Base-by-base conservation (phyloP, 2,888 invertebrate species). In the Caenorhabditis afra region DNA sequence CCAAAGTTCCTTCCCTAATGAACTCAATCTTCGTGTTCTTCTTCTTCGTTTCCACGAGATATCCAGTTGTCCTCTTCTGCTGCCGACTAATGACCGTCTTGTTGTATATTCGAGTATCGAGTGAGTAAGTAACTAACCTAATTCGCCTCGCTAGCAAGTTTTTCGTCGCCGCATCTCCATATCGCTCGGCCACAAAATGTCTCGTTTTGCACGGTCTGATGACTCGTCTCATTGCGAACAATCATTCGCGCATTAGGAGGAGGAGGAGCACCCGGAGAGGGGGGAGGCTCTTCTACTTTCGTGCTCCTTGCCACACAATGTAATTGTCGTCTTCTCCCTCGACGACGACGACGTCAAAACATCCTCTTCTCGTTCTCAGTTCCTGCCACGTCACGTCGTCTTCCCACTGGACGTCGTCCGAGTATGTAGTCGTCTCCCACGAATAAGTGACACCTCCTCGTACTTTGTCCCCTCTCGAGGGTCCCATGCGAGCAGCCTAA, bases 71-170 rank as follows among this genome's bases (percentile, higher is more conserved):
- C 52, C 52, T 23, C 12, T 23, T 47, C 47, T 18, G n/a, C 16
- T 47, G 4, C 23, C 50, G 20, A 23, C 50, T 52, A 52, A 52
- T 52, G 52, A 22, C 49, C 14, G 3, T 16, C 18, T 3, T 49
- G n/a, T n/a, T n/a, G 22, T 49, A 49, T 22, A 49, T 52, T 52
- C 52, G 23, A 23, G 39, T n/a, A n/a, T n/a, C n/a, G n/a, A n/a
- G n/a, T n/a, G n/a, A n/a, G n/a, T n/a, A n/a, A n/a, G n/a, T 62
- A 62, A 62, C 62, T 62, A 62, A 50, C 50, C 62, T 50, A 62
- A 62, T 62, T 62, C 49, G 18, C 44, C n/a, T 62, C 49, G 18
- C 23, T 16, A 59, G 49, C 49, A 16, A 37, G 37, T 37, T 47
- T 49, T 61, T 20, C 20, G n/a, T 10, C 23, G 23, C 62, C 39